Evolutionary conservation across 2,797 vertebrate species (phyloP).

Genomic region (Leptodactylus fallax): DNA sequence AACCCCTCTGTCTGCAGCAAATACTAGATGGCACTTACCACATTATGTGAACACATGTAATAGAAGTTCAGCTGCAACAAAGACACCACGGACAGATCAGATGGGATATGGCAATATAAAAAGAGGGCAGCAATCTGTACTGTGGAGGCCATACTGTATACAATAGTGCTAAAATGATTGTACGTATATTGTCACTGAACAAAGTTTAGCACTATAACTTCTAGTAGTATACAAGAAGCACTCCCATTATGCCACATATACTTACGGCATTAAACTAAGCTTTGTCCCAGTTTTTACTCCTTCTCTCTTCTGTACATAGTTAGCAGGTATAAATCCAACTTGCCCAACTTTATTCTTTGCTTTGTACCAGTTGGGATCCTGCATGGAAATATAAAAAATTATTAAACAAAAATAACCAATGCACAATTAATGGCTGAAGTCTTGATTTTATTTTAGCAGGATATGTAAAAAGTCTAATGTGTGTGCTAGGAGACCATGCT

Average conservation of each 20-base stretch:
- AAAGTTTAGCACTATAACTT: no score
- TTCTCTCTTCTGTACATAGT: slow-evolving; percentile 96
- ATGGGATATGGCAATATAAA: no score
- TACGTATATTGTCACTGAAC: no score
- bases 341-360: slow-evolving; percentile 90
- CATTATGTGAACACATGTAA: no score
- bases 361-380: slow-evolving; percentile 99
- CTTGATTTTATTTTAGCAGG: neutral
- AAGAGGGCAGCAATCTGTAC: no score
- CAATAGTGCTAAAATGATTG: no score
- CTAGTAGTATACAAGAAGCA: neutral
- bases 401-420: neutral
- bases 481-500: no score
- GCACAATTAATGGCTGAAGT: neutral
- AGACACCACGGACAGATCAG: no score
- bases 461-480: neutral
- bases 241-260: slow-evolving; percentile 62
- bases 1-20: no score
- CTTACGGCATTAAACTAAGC: slow-evolving; percentile 99
- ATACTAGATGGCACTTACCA: no score
- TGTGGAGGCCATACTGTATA: no score
- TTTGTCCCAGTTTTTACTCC: slow-evolving; percentile 91
- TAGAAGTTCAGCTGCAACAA: no score
- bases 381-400: slow-evolving; percentile 24
- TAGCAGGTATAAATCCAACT: slow-evolving; percentile 94